Evolutionary conservation across 2,797 vertebrate genomes (phyloP), one percentile per base, ranked within the genome.

Genomic region (Paramormyrops hopkinsi): DNA sequence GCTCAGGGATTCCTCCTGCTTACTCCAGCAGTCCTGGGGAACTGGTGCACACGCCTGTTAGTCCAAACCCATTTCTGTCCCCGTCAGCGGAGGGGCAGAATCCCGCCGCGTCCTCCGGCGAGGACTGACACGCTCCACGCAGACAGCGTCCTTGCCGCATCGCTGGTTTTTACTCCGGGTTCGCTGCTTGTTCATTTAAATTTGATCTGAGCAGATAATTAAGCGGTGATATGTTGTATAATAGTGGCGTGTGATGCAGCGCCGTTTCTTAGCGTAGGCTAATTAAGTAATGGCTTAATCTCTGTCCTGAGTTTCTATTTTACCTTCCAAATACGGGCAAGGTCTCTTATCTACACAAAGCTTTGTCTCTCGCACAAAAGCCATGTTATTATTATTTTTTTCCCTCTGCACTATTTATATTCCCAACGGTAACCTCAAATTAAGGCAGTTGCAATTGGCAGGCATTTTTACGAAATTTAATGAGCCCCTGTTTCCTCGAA

Each of bases 391-490:
- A 76, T 76, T 37, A 37, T 73, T 73, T 19, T 41, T 73, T 59
- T 3, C n/a, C 6, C 29, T 22, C 19, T 25, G 6, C 14, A 22
- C 59, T 12, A 65, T 84, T 89, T 89, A 85, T 89, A 85, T 65
- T 89, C 88, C 54, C 25, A 46, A 14, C 6, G 14, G 22, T 19
- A 82, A 46, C 14, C 22, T 7, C 48, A 56, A 48, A 89, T 89
- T 62, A 89, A 89, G 54, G 79, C 79, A 19, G 79, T 59, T 82
- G 41, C 48, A 50, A 48, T 56, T 89, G 88, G 53, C 88, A 89
- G 54, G 29, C 41, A 85, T 85, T 82, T 89, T 89, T 85, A 56
- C 56, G 17, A 56, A 65, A 29, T 85, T 89, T 89, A 89, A 85
- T 89, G 88, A 89, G 79, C 79, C 7, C 14, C 29, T 33, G 12